Evolutionary conservation across 2,797 vertebrate genomes (phyloP), one percentile per base, ranked within the genome.

Genomic region (Atherinosoma microstoma): DNA sequence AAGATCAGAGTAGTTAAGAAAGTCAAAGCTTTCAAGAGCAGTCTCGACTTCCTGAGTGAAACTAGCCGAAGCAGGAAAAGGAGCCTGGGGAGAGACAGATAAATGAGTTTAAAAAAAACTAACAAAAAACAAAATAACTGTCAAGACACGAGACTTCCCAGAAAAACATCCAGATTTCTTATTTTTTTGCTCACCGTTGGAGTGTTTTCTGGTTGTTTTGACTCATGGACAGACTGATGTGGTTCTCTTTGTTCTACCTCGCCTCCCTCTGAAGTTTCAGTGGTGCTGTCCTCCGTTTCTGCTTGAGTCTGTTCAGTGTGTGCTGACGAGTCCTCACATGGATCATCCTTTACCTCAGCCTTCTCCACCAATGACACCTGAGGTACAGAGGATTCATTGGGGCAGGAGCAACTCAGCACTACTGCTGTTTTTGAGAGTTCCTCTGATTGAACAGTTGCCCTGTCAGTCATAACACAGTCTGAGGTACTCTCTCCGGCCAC

Each of bases 21-120:
- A 99, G 91, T 97, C 97, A 18, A 99, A 99, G 84, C 98, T 99
- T 90, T 97, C 98, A 7, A 99, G 95, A 0, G 97, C 98, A 0
- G 97, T 97, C 80, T 99, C 97, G 27, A 99, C 97, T 0, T 98
- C 96, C 84, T 97, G 94, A 79, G 93, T 99, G 73, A 98, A 96
- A 78, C 98, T 99, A 63, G 96, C 91, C 76, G 97, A 95, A 15
- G 96, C 97, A 24, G 95, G 95, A 82, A 96, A 97, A 67, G 94
- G 60, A 0, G 91, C 96, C 93, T 98, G 89, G 1, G 34, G 73
- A 78, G 51, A 66, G 73, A 80, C 16, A 79, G 35, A 76, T 0
- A 13, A 22, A 24, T 16, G 12, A 18, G 64, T 73, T 76, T 27
- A 49, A 42, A 63, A 38, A 42, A 38, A 60, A 35, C 32, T 4